A percentile compares a stretch with the other conserved stretches of the same genome.
Conservation (phyloP, 1,140 invertebrate species). For the Microvelia longipes region DNA sequence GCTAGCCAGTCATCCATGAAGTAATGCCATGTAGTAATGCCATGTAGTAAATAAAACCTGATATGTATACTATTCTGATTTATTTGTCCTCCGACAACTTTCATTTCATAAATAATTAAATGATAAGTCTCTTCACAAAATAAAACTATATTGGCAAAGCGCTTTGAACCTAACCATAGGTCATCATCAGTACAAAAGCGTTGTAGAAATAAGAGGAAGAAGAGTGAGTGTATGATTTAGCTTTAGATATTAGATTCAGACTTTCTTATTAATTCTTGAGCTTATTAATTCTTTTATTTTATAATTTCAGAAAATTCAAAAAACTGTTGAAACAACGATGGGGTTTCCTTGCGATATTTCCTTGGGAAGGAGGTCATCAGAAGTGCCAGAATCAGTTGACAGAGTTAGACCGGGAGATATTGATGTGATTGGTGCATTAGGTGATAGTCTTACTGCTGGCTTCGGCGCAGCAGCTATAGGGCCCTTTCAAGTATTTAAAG, state of each 20-base stretch:
- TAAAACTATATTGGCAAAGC: neutral
- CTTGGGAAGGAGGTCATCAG: neutral
- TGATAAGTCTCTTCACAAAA: neutral
- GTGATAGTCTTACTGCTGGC: constrained; percentile 51
- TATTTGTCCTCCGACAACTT: too few species aligned
- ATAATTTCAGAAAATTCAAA: neutral
- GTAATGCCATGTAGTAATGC: too few species aligned
- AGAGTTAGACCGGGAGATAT: constrained; percentile 46
- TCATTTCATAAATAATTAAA: neutral
- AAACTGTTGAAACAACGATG: neutral
- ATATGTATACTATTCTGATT: too few species aligned
- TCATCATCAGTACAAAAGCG: too few species aligned
- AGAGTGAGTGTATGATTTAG: neutral
- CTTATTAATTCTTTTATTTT: neutral
- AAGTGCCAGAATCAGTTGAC: constrained; percentile 36
- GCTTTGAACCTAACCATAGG: too few species aligned
- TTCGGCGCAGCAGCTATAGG: constrained; percentile 33
- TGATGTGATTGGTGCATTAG: constrained; percentile 49
- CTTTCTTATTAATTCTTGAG: neutral
- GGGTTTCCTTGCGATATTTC: constrained; percentile 17
- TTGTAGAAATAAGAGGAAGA: neutral
- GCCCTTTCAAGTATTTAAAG: constrained; percentile 27
- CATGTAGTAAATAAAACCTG: too few species aligned
- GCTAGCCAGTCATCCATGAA: too few species aligned
- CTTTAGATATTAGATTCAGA: neutral